Evolutionary conservation across 92 coral and sea anemone species (phyloP).

Genomic region (Ricordea florida): DNA sequence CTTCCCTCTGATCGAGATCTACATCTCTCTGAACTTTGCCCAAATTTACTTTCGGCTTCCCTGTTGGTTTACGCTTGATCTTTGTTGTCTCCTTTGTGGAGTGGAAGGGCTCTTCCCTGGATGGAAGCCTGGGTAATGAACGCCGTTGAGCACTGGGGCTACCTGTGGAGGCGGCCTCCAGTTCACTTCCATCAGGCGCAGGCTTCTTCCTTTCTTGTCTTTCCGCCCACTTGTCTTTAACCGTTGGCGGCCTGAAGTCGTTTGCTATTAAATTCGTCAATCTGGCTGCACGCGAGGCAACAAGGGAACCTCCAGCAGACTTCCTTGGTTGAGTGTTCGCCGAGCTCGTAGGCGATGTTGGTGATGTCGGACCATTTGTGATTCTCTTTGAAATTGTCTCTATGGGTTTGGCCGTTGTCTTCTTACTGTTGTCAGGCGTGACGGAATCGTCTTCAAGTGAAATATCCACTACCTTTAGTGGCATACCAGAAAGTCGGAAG

Average conservation of each 20-base stretch:
- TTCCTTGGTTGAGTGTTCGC: conserved; percentile 5
- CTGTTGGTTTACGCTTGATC: conserved; percentile 64
- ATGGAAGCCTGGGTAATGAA: conserved; percentile 68
- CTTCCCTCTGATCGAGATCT: not conserved
- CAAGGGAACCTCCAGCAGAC: conserved; percentile 46
- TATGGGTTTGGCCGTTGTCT: not conserved
- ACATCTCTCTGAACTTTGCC: conserved; percentile 22
- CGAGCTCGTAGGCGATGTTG: conserved; percentile 37
- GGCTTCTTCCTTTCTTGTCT: conserved; percentile 33
- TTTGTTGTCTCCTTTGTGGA: conserved; percentile 82
- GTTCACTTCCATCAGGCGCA: not conserved
- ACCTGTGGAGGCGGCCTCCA: conserved; percentile 2
- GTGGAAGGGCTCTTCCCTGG: conserved; percentile 66
- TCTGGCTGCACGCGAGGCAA: conserved; percentile 74
- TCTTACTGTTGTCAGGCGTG: conserved; percentile 5
- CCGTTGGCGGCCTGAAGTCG: conserved; percentile 52
- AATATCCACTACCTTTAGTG: conserved; percentile 79
- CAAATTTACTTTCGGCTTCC: conserved; percentile 44
- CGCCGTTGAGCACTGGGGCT: conserved; percentile 71
- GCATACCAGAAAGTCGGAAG: conserved; percentile 47
- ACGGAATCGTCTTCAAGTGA: conserved; percentile 54
- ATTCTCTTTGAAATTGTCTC: conserved; percentile 11
- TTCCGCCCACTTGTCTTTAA: conserved; percentile 31
- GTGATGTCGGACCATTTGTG: conserved; percentile 15
- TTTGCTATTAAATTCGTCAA: conserved; percentile 64